Conservation (phyloP, 2,888 invertebrate genomes). For the Glyphotaelius pellucidus region DNA sequence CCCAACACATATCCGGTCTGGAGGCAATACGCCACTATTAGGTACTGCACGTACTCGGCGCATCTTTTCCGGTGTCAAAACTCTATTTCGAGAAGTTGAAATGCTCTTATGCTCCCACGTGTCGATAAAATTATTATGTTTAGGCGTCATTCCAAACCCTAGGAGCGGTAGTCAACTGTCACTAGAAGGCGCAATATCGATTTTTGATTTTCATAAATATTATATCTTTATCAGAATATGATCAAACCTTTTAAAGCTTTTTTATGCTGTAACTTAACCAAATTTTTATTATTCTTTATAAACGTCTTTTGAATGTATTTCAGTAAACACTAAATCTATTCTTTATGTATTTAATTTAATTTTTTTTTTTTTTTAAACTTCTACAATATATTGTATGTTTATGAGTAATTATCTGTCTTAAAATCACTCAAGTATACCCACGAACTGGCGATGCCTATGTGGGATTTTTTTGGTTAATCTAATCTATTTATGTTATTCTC, state of each 20-base stretch:
- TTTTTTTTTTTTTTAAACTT: too few species aligned
- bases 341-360: too few species aligned
- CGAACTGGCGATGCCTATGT: too few species aligned
- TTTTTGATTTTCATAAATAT: background rate
- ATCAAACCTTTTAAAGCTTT: background rate
- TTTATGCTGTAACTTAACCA: too few species aligned
- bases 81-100: background rate
- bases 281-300: too few species aligned
- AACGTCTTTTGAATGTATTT: too few species aligned
- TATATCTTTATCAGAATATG: background rate
- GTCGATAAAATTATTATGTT: background rate
- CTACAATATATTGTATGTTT: too few species aligned
- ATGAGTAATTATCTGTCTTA: too few species aligned
- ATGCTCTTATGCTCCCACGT: background rate
- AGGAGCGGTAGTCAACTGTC: background rate
- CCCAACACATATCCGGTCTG: background rate
- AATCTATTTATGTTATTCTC: too few species aligned
- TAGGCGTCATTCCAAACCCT: background rate
- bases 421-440: too few species aligned
- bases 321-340: too few species aligned
- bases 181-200: background rate
- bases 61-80: background rate
- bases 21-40: slow-evolving; percentile 10
- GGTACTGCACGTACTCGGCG: slow-evolving; percentile 6
- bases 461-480: too few species aligned